Evolutionary conservation across 2,113 vertebrate genomes (phyloP).

Genomic region (Ophthalmolycus amberensis): DNA sequence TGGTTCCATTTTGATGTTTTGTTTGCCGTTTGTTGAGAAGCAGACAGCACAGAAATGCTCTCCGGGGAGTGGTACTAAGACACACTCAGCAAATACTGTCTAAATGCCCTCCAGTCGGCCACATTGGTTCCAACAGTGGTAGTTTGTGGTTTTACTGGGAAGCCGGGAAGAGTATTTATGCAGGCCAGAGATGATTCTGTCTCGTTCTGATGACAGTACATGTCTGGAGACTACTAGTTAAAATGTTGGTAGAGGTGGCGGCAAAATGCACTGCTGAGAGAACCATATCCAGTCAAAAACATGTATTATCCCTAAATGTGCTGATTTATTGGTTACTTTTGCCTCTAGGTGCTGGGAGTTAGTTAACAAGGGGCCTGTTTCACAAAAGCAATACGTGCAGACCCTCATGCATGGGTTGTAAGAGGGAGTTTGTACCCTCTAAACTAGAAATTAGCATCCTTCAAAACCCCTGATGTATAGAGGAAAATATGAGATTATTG

Average conservation of each 20-base stretch:
- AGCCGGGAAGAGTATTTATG: constrained; percentile 1
- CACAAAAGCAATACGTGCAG: neutral
- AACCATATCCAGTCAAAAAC: neutral
- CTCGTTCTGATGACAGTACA: neutral
- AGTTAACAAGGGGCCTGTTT: neutral
- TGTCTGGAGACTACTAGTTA: neutral
- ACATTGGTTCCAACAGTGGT: neutral
- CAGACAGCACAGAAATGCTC: constrained; percentile 20
- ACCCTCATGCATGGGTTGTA: neutral
- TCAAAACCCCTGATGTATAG: neutral
- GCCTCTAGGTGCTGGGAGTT: neutral
- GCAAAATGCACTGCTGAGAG: constrained; percentile 3
- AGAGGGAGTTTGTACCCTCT: neutral
- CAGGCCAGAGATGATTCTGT: neutral
- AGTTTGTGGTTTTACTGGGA: constrained; percentile 11
- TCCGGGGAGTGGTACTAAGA: neutral
- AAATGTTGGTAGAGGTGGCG: neutral
- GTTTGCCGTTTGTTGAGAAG: constrained; percentile 28
- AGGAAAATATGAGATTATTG: neutral
- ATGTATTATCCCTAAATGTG: neutral
- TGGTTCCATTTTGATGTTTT: constrained; percentile 26
- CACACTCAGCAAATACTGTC: neutral
- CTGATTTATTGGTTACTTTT: neutral
- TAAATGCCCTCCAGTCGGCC: constrained; percentile 5
- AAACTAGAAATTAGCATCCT: neutral